Conservation (phyloP, 1,140 invertebrate genomes). For the Contarinia nasturtii region DNA sequence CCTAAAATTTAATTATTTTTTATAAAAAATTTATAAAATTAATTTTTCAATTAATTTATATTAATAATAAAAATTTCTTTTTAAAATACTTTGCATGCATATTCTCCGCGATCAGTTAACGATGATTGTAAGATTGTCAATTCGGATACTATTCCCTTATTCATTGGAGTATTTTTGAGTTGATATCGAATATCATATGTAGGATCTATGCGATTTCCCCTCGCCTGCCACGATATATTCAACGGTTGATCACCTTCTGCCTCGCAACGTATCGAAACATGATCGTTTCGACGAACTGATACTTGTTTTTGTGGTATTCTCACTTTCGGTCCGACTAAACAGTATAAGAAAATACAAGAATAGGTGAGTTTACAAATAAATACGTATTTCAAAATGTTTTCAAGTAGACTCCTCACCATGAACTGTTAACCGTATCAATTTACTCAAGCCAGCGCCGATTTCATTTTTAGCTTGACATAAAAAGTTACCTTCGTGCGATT, state of each 20-base stretch:
- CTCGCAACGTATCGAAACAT: constrained; percentile 48
- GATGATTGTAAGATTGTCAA: constrained; percentile 37
- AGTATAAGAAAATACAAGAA: too few relatives aligned
- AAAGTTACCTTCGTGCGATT: constrained; percentile 53
- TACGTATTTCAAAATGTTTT: not conserved
- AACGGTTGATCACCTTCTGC: constrained; percentile 72
- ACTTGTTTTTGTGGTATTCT: constrained; percentile 27
- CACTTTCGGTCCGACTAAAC: constrained; percentile 18
- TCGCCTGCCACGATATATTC: constrained; percentile 46
- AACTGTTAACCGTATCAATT: constrained; percentile 50
- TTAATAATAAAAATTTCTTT: too few relatives aligned
- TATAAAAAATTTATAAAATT: not conserved
- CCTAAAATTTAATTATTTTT: not conserved
- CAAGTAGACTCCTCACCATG: constrained; percentile 37
- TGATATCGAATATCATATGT: constrained; percentile 29
- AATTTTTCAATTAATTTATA: too few relatives aligned
- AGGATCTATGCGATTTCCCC: constrained; percentile 26
- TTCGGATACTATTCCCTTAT: constrained; percentile 33
- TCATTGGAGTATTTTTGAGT: constrained; percentile 28
- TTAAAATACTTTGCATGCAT: too few relatives aligned
- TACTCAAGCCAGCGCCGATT: constrained; percentile 52
- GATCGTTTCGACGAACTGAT: constrained; percentile 42
- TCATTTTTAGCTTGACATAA: constrained; percentile 61
- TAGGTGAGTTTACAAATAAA: not conserved
- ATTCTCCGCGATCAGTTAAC: constrained; percentile 43